phyloP scores from a whole-genome alignment of 2,888 invertebrate species.

The Acrocyrtus sp. region DNA sequence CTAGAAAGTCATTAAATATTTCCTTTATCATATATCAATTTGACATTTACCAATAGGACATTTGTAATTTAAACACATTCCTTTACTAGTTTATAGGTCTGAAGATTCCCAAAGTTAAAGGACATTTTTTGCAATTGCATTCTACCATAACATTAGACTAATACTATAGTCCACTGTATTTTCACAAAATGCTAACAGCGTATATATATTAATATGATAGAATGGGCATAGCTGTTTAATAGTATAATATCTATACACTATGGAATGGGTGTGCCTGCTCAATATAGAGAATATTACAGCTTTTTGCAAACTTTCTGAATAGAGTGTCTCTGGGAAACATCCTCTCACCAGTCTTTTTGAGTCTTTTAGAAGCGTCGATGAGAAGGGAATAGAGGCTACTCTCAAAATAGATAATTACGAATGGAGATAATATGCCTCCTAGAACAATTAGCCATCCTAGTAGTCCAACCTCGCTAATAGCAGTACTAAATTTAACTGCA shows the following conservation, averaged over 20 bases:
- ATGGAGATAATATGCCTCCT: neutral
- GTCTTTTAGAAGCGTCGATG: neutral
- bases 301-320: neutral
- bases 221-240: too few relatives aligned
- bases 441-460: neutral
- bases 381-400: neutral
- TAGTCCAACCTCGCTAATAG: neutral
- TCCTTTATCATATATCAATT: too few relatives aligned
- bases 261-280: slow-evolving; percentile 4
- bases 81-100: too few relatives aligned
- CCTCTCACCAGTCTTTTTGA: neutral
- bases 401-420: neutral
- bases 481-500: neutral
- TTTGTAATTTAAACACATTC: too few relatives aligned
- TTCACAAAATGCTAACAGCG: neutral
- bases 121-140: too few relatives aligned
- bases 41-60: too few relatives aligned
- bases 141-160: slow-evolving; percentile 6
- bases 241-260: too few relatives aligned
- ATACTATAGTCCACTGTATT: neutral
- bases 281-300: neutral
- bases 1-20: too few relatives aligned
- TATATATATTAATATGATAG: neutral
- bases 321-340: neutral
- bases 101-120: too few relatives aligned